A percentile compares a stretch with the other conserved stretches of the same genome.
Evolutionary conservation across 2,888 invertebrate species (phyloP).

Genomic region (Polylopha cassiicola): DNA sequence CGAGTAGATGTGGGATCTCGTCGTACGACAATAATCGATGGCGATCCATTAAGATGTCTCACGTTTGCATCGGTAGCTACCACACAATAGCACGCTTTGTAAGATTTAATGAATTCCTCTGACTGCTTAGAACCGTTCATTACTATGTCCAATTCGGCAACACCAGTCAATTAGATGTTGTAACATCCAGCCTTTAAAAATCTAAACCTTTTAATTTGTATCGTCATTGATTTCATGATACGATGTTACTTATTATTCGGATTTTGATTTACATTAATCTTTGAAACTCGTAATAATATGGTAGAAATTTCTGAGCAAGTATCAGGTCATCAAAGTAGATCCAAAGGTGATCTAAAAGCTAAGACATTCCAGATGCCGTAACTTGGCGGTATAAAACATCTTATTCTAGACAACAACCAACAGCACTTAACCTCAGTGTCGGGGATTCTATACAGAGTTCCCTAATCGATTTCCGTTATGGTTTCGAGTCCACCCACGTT

Average conservation of each 20-base stretch:
- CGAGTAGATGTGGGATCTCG: conserved; percentile 40
- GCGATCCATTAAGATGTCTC: conserved; percentile 40
- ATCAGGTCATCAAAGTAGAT: too few species aligned
- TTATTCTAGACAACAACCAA: conserved; percentile 55
- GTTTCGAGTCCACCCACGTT: conserved; percentile 60
- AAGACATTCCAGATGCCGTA: conserved; percentile 25
- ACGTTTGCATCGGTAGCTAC: conserved; percentile 38
- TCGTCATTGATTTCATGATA: too few species aligned
- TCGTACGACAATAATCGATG: conserved; percentile 36
- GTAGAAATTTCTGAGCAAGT: too few species aligned
- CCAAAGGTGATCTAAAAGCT: conserved; percentile 16
- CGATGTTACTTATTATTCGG: too few species aligned
- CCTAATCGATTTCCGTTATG: conserved; percentile 60
- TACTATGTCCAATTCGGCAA: conserved; percentile 13
- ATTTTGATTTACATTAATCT: too few species aligned
- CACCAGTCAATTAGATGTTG: conserved; percentile 8
- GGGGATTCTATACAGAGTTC: conserved; percentile 53
- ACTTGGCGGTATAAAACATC: conserved; percentile 45
- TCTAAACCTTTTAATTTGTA: too few species aligned
- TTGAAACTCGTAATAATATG: too few species aligned
- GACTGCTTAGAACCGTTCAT: conserved; percentile 14
- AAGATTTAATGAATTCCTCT: conserved; percentile 42
- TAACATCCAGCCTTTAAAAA: conserved; percentile 12
- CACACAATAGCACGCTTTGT: conserved; percentile 44
- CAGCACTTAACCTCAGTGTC: conserved; percentile 60